Conservation (phyloP, 2,797 vertebrate genomes). For the Sebastes vulpes region DNA sequence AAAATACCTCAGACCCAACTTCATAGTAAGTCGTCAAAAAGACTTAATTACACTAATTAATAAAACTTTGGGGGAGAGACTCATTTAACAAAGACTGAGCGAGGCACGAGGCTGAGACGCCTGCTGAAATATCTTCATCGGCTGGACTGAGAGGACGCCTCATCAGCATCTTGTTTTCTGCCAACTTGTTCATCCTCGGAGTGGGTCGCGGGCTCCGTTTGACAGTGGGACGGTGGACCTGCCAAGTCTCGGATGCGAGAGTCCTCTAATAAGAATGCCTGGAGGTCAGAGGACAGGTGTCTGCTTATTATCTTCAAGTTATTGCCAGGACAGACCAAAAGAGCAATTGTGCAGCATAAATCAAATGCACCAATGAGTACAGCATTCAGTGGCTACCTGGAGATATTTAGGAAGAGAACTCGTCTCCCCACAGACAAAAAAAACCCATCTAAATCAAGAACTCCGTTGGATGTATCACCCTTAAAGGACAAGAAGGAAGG, state of each 20-base stretch:
- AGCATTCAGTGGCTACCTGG: background rate
- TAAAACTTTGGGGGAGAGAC: constrained; percentile 67
- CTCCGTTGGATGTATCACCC: background rate
- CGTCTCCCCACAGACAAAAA: background rate
- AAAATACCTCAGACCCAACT: constrained; percentile 72
- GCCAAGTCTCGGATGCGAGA: background rate
- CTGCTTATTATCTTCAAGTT: background rate
- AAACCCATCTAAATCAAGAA: background rate
- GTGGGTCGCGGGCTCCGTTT: background rate
- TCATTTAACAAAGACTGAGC: constrained; percentile 55
- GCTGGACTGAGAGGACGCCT: background rate
- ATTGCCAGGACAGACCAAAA: background rate
- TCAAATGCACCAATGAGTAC: background rate
- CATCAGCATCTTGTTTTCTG: background rate
- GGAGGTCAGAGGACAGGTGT: constrained; percentile 5
- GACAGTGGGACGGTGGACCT: background rate
- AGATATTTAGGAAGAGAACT: background rate
- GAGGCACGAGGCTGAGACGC: background rate
- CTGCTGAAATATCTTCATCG: constrained; percentile 21
- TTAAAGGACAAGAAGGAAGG: background rate
- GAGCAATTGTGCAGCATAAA: background rate
- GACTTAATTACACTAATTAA: constrained; percentile 85
- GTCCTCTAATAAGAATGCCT: background rate
- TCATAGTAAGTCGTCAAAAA: constrained; percentile 79
- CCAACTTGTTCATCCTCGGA: background rate